A percentile compares a stretch with the other conserved stretches of the same genome.
phyloP scores from a whole-genome alignment of 2,888 invertebrate genomes.

The Chrysomela aeneicollis region DNA sequence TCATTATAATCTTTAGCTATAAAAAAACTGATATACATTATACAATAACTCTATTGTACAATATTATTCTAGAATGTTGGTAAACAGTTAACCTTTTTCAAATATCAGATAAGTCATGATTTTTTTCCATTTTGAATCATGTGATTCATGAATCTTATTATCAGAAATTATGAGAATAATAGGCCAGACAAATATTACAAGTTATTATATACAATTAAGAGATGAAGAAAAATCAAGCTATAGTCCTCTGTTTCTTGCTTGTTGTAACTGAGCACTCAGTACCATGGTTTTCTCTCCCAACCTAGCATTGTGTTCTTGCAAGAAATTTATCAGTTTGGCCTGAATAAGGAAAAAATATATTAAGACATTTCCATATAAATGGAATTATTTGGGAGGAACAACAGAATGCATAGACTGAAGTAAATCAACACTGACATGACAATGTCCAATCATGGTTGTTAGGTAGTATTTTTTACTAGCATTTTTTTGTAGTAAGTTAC shows the following conservation, averaged over 20 bases:
- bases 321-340: slow-evolving; percentile 74
- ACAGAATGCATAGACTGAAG: too few relatives aligned
- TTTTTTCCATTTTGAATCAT: neutral
- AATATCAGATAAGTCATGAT: neutral
- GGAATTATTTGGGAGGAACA: too few relatives aligned
- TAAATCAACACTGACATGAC: too few relatives aligned
- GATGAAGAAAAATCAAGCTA: neutral
- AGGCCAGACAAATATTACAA: slow-evolving; percentile 5
- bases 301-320: slow-evolving; percentile 72
- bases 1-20: too few relatives aligned
- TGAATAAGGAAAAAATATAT: slow-evolving; percentile 42
- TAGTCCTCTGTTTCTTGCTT: slow-evolving; percentile 27
- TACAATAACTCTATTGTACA: too few relatives aligned
- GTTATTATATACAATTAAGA: neutral
- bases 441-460: too few relatives aligned
- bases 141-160: neutral
- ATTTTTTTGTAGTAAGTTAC: too few relatives aligned
- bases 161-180: neutral
- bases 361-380: neutral
- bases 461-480: too few relatives aligned
- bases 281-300: slow-evolving; percentile 72
- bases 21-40: too few relatives aligned
- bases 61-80: too few relatives aligned
- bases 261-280: slow-evolving; percentile 63
- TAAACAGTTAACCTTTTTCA: neutral